Percentiles rank a stretch among this genome's conserved stretches.
phyloP scores from a whole-genome alignment of 2,797 vertebrate species.

The Antennarius maculatus region DNA sequence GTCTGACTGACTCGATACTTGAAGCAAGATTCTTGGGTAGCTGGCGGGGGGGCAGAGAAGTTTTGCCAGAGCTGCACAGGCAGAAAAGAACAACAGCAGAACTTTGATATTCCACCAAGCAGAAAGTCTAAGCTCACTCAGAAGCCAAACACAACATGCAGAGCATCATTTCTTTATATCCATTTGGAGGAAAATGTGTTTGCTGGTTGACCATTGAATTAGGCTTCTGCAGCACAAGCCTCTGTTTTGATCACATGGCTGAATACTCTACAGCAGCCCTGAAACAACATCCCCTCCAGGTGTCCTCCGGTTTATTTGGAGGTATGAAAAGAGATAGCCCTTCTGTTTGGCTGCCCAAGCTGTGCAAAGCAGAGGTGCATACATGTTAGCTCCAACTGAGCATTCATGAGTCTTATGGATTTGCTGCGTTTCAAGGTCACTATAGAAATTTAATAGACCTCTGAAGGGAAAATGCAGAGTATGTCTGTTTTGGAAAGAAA shows the following conservation, averaged over 20 bases:
- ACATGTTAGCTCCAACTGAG: too few relatives aligned
- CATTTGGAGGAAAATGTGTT: background rate
- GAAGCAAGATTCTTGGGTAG: conserved; percentile 23
- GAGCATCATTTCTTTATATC: conserved; percentile 12
- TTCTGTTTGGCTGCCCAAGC: conserved; percentile 19
- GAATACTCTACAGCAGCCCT: conserved; percentile 45
- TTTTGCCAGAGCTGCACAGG: background rate
- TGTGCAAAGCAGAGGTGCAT: conserved; percentile 21
- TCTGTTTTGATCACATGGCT: conserved; percentile 48
- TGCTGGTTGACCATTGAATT: conserved; percentile 17
- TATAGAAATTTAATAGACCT: too few relatives aligned
- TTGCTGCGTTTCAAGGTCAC: too few relatives aligned
- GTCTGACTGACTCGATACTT: conserved; percentile 43
- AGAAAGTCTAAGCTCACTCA: background rate
- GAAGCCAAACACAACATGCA: background rate
- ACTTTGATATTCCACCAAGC: conserved; percentile 11
- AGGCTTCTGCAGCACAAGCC: conserved; percentile 15
- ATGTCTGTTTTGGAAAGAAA: too few relatives aligned
- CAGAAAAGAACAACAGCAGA: conserved; percentile 25
- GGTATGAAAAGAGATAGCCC: conserved; percentile 40
- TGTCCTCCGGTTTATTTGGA: conserved; percentile 27
- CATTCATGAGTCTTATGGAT: too few relatives aligned
- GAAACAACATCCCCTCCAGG: conserved; percentile 23
- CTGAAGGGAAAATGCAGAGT: too few relatives aligned
- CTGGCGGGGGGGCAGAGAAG: conserved; percentile 9